These are phyloP conservation scores for Iphiclides podalirius DNA, from an alignment of 2,888 invertebrate genomes.

Conservation along the genomic window DNA sequence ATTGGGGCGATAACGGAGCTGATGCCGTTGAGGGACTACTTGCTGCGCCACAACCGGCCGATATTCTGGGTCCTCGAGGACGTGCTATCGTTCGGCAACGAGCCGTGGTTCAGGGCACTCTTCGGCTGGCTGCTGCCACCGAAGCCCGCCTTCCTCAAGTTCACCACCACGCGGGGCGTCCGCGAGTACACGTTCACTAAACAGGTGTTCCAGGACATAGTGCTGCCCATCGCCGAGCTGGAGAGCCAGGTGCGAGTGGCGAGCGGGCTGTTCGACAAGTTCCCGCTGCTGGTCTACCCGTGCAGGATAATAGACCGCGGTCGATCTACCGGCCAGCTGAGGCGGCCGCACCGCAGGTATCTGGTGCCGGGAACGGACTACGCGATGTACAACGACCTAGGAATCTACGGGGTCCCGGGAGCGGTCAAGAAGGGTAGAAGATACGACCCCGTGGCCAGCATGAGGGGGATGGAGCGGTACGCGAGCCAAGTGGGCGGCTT, in stretches of 20 bases:
- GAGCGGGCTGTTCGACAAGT: constrained; percentile 82
- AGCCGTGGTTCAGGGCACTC: constrained; percentile 79
- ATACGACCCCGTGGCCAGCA: constrained; percentile 83
- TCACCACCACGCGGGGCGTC: constrained; percentile 84
- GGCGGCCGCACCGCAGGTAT: constrained; percentile 76
- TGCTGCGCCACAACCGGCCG: constrained; percentile 83
- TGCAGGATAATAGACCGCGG: constrained; percentile 84
- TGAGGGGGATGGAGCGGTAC: constrained; percentile 86
- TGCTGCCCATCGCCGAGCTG: constrained; percentile 82
- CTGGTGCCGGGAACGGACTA: constrained; percentile 83
- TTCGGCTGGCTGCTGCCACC: constrained; percentile 86
- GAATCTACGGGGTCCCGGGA: constrained; percentile 85
- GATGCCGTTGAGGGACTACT: constrained; percentile 82
- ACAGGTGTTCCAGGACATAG: constrained; percentile 87
- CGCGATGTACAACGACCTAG: constrained; percentile 86
- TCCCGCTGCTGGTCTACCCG: constrained; percentile 85
- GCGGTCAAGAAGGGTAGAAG: constrained; percentile 79
- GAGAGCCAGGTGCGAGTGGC: constrained; percentile 82
- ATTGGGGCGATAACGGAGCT: constrained; percentile 79
- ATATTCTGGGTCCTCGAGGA: constrained; percentile 88
- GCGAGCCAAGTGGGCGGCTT: constrained; percentile 84
- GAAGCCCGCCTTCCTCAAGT: constrained; percentile 86
- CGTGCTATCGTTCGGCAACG: constrained; percentile 86
- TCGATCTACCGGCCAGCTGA: constrained; percentile 78
- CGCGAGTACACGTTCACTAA: constrained; percentile 85